Percentiles rank a stretch among this genome's conserved stretches.
Conservation (phyloP, 2,797 vertebrate genomes). For the Harpagifer antarcticus region DNA sequence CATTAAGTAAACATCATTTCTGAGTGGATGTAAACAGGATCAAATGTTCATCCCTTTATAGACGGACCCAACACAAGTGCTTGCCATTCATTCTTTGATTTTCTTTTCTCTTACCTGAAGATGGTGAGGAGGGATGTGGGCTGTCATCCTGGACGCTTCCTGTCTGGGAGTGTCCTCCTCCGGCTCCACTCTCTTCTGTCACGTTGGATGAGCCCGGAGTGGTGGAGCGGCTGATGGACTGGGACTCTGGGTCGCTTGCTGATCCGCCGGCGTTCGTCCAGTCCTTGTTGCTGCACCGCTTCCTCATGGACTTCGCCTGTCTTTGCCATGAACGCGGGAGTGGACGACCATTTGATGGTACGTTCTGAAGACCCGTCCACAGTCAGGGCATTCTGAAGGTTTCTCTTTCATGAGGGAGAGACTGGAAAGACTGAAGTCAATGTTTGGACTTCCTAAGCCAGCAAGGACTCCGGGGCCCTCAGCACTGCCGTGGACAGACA, state of each 20-base stretch:
- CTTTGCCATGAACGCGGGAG: conserved; percentile 95
- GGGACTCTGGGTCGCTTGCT: conserved; percentile 97
- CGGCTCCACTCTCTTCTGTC: conserved; percentile 95
- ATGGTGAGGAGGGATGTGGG: conserved; percentile 97
- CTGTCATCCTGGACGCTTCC: conserved; percentile 98
- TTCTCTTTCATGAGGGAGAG: conserved; percentile 93
- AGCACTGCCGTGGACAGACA: conserved; percentile 84
- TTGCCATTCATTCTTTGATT: conserved; percentile 11
- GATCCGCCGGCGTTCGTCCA: conserved; percentile 97
- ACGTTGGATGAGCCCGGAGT: conserved; percentile 98
- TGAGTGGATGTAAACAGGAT: conserved; percentile 1
- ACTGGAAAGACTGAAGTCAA: conserved; percentile 91
- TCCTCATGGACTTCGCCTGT: conserved; percentile 91
- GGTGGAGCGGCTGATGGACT: conserved; percentile 98
- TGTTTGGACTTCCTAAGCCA: conserved; percentile 87
- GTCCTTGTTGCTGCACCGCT: conserved; percentile 85
- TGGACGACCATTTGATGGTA: conserved; percentile 99
- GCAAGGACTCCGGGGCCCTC: conserved; percentile 71
- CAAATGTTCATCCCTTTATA: not conserved
- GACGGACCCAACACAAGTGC: conserved; percentile 4
- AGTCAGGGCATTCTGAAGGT: conserved; percentile 96
- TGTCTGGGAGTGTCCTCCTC: conserved; percentile 95
- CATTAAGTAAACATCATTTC: not conserved
- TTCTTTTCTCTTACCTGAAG: conserved; percentile 90
- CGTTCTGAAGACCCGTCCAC: conserved; percentile 96